A percentile compares a stretch with the other conserved stretches of the same genome.
Conservation (phyloP, 1,140 invertebrate genomes). For the Pararge aegeria region DNA sequence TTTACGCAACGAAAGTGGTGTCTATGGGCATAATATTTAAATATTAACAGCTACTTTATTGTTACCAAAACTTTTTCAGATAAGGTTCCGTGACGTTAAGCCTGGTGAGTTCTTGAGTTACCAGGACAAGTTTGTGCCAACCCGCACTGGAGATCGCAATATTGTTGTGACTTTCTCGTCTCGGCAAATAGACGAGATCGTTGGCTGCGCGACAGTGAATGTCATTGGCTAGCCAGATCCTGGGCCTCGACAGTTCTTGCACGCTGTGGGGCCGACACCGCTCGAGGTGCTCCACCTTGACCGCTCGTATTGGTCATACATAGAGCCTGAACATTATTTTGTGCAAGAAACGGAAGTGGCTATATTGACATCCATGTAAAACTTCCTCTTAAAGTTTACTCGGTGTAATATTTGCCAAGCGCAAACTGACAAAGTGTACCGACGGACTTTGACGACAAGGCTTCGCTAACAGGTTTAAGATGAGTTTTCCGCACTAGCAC, state of each 20-base stretch:
- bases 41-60: too few relatives aligned
- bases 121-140: conserved; percentile 80
- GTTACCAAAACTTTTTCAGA: conserved; percentile 55
- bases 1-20: too few relatives aligned
- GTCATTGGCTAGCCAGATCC: conserved; percentile 73
- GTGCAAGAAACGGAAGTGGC: conserved; percentile 65
- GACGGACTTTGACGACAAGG: conserved; percentile 40
- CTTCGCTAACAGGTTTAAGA: conserved; percentile 42
- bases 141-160: conserved; percentile 78
- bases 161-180: conserved; percentile 83
- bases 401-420: conserved; percentile 11
- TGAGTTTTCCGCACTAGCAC: conserved; percentile 46
- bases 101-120: conserved; percentile 81
- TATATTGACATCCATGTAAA: conserved; percentile 54
- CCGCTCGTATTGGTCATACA: conserved; percentile 50
- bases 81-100: conserved; percentile 80
- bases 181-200: conserved; percentile 82
- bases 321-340: conserved; percentile 59
- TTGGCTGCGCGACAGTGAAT: conserved; percentile 77
- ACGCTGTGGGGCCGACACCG: conserved; percentile 51
- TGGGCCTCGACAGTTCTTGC: conserved; percentile 55
- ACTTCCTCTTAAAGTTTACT: conserved; percentile 4
- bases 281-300: conserved; percentile 53
- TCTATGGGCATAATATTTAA: too few relatives aligned
- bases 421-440: conserved; percentile 16